Evolutionary conservation across 2,797 vertebrate species (phyloP), one percentile per base, ranked within the genome.

Genomic region (Gymnothorax javanicus): DNA sequence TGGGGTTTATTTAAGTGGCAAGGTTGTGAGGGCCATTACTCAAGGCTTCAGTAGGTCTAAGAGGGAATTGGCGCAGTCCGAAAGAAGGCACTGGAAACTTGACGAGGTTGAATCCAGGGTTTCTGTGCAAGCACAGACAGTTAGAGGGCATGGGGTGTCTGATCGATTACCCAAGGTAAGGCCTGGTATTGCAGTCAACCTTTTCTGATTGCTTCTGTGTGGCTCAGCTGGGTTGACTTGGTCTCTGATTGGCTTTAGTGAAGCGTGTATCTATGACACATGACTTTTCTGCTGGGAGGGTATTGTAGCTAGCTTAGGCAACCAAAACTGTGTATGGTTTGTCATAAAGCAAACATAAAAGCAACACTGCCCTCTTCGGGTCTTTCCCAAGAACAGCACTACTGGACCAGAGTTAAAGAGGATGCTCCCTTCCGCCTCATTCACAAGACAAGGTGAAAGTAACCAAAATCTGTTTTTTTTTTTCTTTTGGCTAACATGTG

Each of bases 201-300:
- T 15, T 43, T 33, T 43, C 12, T 17, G 9, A 27, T 17, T 73
- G 25, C 25, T 12, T 73, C 69, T 33, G 95, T 92, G 90, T 93
- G 94, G 84, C 92, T 94, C 93, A 93, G 93, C 93, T 94, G 92
- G 89, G 90, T 91, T 90, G 91, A 91, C 86, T 58, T 57, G 90
- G 93, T 95, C 93, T 94, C 93, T 93, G 92, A 90, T 89, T 54
- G 94, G 93, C 90, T 92, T 88, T 52, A 89, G 90, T 89, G 56
- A 0, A 86, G 88, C 83, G 87, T 57, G 43, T 90, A 88, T 88
- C 89, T 89, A 60, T 88, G 82, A 86, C 87, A 82, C 43, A 52
- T 12, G 56, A 8, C 25, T 50, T 89, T 84, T 60, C 20, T 75
- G 87, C 84, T 87, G 85, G 90, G 90, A 85, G 75, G 69, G 89